Base-by-base conservation (phyloP, 2,113 vertebrate species). In the Sterrhoptilus dennistouni region DNA sequence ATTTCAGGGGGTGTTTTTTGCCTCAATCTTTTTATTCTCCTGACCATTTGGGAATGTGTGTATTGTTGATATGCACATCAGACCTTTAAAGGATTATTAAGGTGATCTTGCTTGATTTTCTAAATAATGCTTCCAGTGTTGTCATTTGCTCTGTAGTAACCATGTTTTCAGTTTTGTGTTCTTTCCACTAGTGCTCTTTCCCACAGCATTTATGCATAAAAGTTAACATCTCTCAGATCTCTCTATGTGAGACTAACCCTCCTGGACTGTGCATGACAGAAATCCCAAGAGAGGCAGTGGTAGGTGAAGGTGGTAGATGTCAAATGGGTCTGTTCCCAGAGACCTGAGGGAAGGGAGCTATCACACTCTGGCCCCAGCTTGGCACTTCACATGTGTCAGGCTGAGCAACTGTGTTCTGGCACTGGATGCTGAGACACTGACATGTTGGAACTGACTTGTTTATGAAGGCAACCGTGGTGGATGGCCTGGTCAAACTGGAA, bases 1-100 rank as follows among this genome's bases (percentile, higher is more conserved):
- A 0, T 79, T 54, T 83, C 1, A 4, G 40, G 16, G 3, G 2
- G 2, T 0, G 0, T 4, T 22, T 80, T 5, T 21, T 72, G 27
- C 29, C 79, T 77, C 28, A 69, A 8, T 40, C 12, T 63, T 74
- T 74, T 87, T 60, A 52, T 44, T 90, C 22, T 44, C 40, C 27
- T 52, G 9, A 45, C 38, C 21, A 12, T 49, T 74, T 81, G 28
- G 6, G 69, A 59, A 40, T 12, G 14, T 56, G 4, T 49, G 3
- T 56, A 29, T 76, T 87, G 50, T 24, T 44, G 36, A 69, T 60
- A 54, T 8, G 38, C 2, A 2, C 44, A 28, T 81, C 64, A 86
- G 54, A 65, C 22, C 15, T 56, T 76, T 60, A 53, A 71, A 76
- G 19, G n/a, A 57, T 74, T 57, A 20, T 87, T 61, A 33, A 36